phyloP scores from a whole-genome alignment of 2,888 invertebrate genomes.

The Cataglyphis rosenhaueri region DNA sequence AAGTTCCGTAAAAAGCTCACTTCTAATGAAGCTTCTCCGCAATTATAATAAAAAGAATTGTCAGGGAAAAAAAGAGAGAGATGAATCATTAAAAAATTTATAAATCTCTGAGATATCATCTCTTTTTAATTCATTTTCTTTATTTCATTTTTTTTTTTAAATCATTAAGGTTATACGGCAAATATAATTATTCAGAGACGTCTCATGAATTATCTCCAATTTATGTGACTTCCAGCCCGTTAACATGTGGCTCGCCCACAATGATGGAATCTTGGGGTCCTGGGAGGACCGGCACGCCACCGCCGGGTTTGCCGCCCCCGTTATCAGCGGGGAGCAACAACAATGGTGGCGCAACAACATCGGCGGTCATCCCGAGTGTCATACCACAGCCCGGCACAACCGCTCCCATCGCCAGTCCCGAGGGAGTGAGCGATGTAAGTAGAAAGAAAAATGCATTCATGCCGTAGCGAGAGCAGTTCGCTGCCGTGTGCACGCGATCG shows the following conservation, averaged over 20 bases:
- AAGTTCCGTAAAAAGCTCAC: background rate
- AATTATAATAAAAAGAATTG: conserved; percentile 4
- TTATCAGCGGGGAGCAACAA: conserved; percentile 77
- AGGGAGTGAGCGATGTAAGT: conserved; percentile 85
- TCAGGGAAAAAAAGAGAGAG: background rate
- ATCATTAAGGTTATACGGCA: background rate
- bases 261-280: conserved; percentile 86
- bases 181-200: background rate
- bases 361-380: conserved; percentile 73
- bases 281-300: conserved; percentile 80
- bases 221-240: conserved; percentile 83
- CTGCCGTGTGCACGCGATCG: conserved; percentile 6
- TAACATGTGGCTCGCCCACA: conserved; percentile 87
- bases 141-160: too few species aligned
- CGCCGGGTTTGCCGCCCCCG: conserved; percentile 75
- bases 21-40: conserved; percentile 2
- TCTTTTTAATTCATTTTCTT: background rate
- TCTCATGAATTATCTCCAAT: conserved; percentile 12
- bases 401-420: conserved; percentile 86
- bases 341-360: conserved; percentile 73
- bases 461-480: background rate
- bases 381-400: conserved; percentile 77
- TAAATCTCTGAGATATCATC: background rate
- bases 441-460: background rate
- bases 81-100: background rate